Base-by-base conservation (phyloP, 2,113 vertebrate genomes). In the Heteronetta atricapilla region DNA sequence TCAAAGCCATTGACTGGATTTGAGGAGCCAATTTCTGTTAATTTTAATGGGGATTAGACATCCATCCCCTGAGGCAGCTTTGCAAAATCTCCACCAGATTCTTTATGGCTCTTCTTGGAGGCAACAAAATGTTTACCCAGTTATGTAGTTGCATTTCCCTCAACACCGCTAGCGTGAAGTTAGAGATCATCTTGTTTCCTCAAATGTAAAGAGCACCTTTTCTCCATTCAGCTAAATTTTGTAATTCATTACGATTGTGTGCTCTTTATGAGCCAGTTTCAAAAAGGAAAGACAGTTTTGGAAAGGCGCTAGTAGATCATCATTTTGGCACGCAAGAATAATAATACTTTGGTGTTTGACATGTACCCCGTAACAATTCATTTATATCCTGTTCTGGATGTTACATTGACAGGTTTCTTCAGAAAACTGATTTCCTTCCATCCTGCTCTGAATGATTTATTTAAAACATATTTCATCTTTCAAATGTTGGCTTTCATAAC, bases 31-130 rank as follows among this genome's bases (percentile, higher is more conserved):
- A 84, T 84, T 94, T 92, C 90, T 89, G 67, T 87, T 95, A 50
- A 90, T 95, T 96, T 95, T 95, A 92, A 92, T 94, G 81, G 92
- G 46, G 50, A 87, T 82, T 94, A 86, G 74, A 89, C 81, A 79
- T 93, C 67, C 88, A 92, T 79, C 63, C 93, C 94, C 92, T 69
- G 62, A 90, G 93, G 94, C 90, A 91, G 26, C 83, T 90, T 80
- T 70, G 90, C 94, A 97, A 91, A 96, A 66, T 89, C 50, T 90
- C 77, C 36, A 58, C 70, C 40, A 73, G 66, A 79, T 92, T 69
- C 95, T 92, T 95, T 92, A 95, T 93, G 90, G 50, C 40, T 89
- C 70, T 72, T 91, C 69, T 86, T 85, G 77, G 52, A 80, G 80
- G 88, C 70, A 92, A 46, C 40, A 82, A 73, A 85, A 87, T 89